Conservation (phyloP, 2,888 invertebrate genomes). For the Prosapia bicincta region DNA sequence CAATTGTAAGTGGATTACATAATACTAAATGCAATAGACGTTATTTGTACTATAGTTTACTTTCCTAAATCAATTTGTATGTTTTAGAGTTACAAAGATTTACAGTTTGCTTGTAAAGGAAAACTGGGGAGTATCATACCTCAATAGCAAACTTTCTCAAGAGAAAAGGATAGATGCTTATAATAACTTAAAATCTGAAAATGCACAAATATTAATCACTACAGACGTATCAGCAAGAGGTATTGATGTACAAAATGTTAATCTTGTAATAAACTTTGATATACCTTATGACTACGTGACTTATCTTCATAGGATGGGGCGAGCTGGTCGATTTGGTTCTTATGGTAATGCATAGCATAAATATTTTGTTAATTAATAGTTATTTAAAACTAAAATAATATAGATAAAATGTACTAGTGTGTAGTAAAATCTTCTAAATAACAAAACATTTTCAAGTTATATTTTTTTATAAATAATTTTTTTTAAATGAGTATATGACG, state of each 20-base stretch:
- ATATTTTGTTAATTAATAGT: neutral
- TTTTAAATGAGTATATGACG: too few species aligned
- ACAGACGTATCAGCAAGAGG: constrained; percentile 92
- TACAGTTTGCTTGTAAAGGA: constrained; percentile 64
- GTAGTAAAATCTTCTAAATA: too few species aligned
- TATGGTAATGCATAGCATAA: constrained; percentile 53
- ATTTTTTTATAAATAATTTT: too few species aligned
- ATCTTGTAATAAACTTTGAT: constrained; percentile 91
- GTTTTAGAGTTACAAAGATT: constrained; percentile 78
- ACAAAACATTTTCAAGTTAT: too few species aligned
- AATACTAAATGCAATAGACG: too few species aligned
- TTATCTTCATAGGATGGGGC: constrained; percentile 91
- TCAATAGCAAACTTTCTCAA: constrained; percentile 79
- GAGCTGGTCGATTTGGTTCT: constrained; percentile 92
- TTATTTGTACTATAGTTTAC: too few species aligned
- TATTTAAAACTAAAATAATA: neutral
- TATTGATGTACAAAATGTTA: constrained; percentile 89
- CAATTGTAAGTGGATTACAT: too few species aligned
- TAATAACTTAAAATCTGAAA: constrained; percentile 70
- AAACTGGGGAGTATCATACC: constrained; percentile 75
- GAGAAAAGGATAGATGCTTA: constrained; percentile 55
- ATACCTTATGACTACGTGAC: constrained; percentile 74
- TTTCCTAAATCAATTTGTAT: too few species aligned
- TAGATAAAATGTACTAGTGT: too few species aligned
- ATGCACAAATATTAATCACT: constrained; percentile 81